Evolutionary conservation across 2,888 invertebrate genomes (phyloP).

Genomic region (Tipula helvola): DNA sequence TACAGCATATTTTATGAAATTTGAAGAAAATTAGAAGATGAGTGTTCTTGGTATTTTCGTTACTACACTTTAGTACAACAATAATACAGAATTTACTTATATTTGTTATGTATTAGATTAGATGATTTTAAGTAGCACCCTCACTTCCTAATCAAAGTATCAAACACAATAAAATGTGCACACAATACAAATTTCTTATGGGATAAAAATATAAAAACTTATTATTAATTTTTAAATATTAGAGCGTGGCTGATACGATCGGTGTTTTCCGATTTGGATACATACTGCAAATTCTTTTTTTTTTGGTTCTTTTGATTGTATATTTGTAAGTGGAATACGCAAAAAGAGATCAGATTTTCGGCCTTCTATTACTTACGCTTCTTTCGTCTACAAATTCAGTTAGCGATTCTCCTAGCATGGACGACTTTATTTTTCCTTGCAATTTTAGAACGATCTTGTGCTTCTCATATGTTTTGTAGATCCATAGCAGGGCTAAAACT

Average conservation of each 20-base stretch:
- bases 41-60: not conserved
- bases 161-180: slow-evolving; percentile 17
- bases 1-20: not conserved
- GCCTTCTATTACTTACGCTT: no score
- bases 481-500: no score
- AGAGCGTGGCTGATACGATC: not conserved
- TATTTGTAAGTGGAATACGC: no score
- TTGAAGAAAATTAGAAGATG: not conserved
- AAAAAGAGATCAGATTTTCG: no score
- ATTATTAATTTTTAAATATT: not conserved
- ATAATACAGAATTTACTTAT: not conserved
- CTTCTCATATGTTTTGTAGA: no score
- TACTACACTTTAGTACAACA: not conserved
- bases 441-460: no score
- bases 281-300: not conserved
- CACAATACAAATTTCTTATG: slow-evolving; percentile 11
- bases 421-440: no score
- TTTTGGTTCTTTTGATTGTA: no score
- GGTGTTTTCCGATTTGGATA: not conserved
- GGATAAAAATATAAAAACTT: not conserved
- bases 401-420: no score
- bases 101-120: not conserved
- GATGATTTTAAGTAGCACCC: slow-evolving; percentile 17
- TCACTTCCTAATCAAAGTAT: slow-evolving; percentile 18
- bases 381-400: no score